Evolutionary conservation across 2,113 vertebrate species (phyloP).

Genomic region (Hydrochoerus hydrochaeris): DNA sequence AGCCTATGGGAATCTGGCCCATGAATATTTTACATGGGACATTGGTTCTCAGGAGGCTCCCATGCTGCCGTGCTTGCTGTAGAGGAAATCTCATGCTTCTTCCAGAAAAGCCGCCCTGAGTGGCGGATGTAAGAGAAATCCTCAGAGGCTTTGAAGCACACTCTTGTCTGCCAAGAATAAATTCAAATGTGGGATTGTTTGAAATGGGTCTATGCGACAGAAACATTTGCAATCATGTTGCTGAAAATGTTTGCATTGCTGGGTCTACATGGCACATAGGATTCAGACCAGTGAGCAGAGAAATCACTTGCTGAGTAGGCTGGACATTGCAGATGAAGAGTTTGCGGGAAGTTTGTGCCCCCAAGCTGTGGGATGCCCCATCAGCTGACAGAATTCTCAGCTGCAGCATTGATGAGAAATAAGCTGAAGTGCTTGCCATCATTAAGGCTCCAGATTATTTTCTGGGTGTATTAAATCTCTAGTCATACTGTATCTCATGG

Average conservation of each 20-base stretch:
- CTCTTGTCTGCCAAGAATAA: slow-evolving; percentile 56
- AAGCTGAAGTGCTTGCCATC: slow-evolving; percentile 51
- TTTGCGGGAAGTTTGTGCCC: neutral
- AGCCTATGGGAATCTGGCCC: slow-evolving; percentile 22
- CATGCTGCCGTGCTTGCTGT: neutral
- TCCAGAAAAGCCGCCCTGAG: neutral
- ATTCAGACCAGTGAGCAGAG: slow-evolving; percentile 73
- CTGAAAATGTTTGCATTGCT: slow-evolving; percentile 70
- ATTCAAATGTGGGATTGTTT: slow-evolving; percentile 32
- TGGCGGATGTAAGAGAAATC: slow-evolving; percentile 30
- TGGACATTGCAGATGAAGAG: slow-evolving; percentile 33
- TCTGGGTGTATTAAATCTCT: slow-evolving; percentile 46
- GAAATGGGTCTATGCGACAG: slow-evolving; percentile 47
- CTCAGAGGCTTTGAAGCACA: neutral
- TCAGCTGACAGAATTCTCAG: neutral
- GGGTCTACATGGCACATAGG: slow-evolving; percentile 65
- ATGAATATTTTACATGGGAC: slow-evolving; percentile 57
- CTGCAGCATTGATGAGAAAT: neutral
- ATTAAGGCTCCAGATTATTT: slow-evolving; percentile 55
- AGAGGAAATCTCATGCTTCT: slow-evolving; percentile 46
- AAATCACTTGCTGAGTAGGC: slow-evolving; percentile 67
- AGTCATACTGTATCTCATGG: slow-evolving; percentile 20
- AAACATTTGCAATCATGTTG: slow-evolving; percentile 65
- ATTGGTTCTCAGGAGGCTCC: slow-evolving; percentile 15
- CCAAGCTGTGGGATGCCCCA: neutral